Evolutionary conservation across 1,140 invertebrate genomes (phyloP), one percentile per base, ranked within the genome.

Genomic region (Bombyx mandarina): DNA sequence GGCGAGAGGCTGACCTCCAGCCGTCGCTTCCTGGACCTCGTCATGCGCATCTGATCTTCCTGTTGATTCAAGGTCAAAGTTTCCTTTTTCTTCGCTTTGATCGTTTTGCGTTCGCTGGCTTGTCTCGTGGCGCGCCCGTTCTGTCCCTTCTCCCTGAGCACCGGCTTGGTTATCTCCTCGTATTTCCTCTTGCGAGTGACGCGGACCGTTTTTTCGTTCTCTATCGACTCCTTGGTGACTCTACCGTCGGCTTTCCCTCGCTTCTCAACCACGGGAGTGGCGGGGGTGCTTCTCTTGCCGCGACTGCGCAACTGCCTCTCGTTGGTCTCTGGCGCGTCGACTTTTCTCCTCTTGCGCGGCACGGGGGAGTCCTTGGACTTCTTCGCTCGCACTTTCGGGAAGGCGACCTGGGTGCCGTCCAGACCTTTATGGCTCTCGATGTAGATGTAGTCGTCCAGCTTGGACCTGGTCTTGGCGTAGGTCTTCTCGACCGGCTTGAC

Each of bases 401-500:
- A 84, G 0, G 81, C 79, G 0, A 84, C 77, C 52, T 84, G 76
- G 0, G 79, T 84, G 8, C 65, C 82, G 42, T 87, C 84, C 10
- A 87, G 42, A 6, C 77, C 80, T 58, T 82, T 72, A 63, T 81
- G 80, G 62, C 77, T 82, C 48, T 85, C 82, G 9, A 85, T 79
- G 57, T 87, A 87, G 0, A 85, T 81, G 43, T 79, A 85, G 22
- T 85, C 82, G 60, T 87, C 84, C 35, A 82, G 50, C 62, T 87
- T 85, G 5, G 84, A 82, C n/a, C 79, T 68, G 10, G 75, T 73
- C 62, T 87, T 87, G 12, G 74, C 65, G 57, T 87, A 85, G 0
- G 83, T 87, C 55, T 81, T 87, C n/a, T 85, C 76, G 0, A 87
- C 83, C 0, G 83, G 82, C 65, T 83, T 83, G 12, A 86, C 76